Conservation (phyloP, 1,140 invertebrate genomes). For the Caenorhabditis tropicalis region DNA sequence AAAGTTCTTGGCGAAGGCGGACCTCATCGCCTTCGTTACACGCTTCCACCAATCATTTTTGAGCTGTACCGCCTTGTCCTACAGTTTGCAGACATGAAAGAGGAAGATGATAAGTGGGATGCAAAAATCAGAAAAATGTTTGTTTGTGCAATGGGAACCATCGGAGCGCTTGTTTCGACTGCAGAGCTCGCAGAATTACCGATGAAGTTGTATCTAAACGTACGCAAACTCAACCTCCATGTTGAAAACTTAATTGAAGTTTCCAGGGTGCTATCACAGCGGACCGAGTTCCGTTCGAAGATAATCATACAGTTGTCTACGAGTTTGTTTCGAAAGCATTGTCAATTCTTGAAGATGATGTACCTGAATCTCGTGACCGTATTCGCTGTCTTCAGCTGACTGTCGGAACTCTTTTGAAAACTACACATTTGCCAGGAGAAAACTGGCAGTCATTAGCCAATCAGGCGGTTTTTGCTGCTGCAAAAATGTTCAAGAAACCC, state of each 20-base stretch:
- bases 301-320: slow-evolving; percentile 94
- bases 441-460: slow-evolving; percentile 94
- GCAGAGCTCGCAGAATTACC: slow-evolving; percentile 84
- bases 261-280: slow-evolving; percentile 93
- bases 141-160: slow-evolving; percentile 94
- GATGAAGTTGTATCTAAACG: slow-evolving; percentile 89
- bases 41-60: slow-evolving; percentile 93
- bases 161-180: slow-evolving; percentile 89
- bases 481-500: slow-evolving; percentile 94
- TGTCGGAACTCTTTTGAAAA: slow-evolving; percentile 92
- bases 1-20: slow-evolving; percentile 89
- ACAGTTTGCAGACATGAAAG: slow-evolving; percentile 81
- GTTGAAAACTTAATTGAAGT: slow-evolving; percentile 73
- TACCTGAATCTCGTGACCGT: slow-evolving; percentile 95
- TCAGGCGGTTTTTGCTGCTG: slow-evolving; percentile 76
- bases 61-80: slow-evolving; percentile 85
- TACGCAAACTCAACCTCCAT: slow-evolving; percentile 71
- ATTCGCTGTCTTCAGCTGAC: slow-evolving; percentile 92
- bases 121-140: slow-evolving; percentile 98
- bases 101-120: slow-evolving; percentile 93
- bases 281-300: slow-evolving; percentile 88
- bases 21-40: slow-evolving; percentile 85
- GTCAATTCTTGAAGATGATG: slow-evolving; percentile 97
- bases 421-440: slow-evolving; percentile 88
- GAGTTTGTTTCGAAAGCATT: slow-evolving; percentile 98